Evolutionary conservation across 2,113 vertebrate genomes (phyloP), one percentile per base, ranked within the genome.

Genomic region (Gila orcuttii): DNA sequence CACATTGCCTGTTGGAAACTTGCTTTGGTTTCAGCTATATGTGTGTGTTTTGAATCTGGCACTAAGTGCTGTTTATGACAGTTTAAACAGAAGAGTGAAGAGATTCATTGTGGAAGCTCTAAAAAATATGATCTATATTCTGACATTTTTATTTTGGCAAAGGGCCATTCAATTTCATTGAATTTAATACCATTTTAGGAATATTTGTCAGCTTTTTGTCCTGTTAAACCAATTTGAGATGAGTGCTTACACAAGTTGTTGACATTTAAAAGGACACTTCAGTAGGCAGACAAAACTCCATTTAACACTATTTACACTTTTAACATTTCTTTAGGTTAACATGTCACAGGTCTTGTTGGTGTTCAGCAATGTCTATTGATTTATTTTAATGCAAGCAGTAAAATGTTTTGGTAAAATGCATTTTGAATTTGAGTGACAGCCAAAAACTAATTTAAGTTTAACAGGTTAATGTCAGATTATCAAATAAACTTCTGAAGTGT

Each of bases 231-330:
- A 87, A 83, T 82, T 78, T 75, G 39, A 57, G 80, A 82, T 55
- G 60, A 87, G 79, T 57, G 79, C 47, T 68, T 55, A n/a, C 85
- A 83, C 2, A 25, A 57, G 80, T 87, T 69, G 7, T 42, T 42
- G 80, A 66, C 81, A 83, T 87, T 83, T 83, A 66, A 87, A 83
- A 83, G 59, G 11, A 33, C 47, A 76, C 25, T 68, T 85, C 39
- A 45, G 88, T 89, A 79, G 84, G 60, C 86, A 75, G 60, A 42
- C 12, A 62, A 3, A 21, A 85, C 87, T 90, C 90, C 86, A 88
- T 89, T 90, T 85, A 80, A 45, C 75, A 25, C 84, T 19, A 25
- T 59, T 77, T 78, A 55, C 4, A 11, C 45, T 42, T 80, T 64
- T 45, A 64, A 64, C 36, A 80, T 80, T 64, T 62, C 31, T 47